phyloP scores from a whole-genome alignment of 2,797 vertebrate genomes.

The Centropyge bicolor region DNA sequence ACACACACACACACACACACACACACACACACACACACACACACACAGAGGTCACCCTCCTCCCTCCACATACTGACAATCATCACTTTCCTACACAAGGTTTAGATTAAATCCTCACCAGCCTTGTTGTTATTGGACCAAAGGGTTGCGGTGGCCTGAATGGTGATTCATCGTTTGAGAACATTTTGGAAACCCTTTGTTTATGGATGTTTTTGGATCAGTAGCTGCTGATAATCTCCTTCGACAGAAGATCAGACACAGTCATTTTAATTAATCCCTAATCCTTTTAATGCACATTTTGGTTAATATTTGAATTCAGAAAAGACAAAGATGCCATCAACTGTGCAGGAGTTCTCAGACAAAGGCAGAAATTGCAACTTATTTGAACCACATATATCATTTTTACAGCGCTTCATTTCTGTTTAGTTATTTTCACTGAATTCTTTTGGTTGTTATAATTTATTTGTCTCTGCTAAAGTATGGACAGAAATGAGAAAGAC shows the following conservation, averaged over 20 bases:
- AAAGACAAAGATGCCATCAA: background rate
- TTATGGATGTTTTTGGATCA: conserved; percentile 30
- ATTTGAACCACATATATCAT: background rate
- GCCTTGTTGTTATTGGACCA: conserved; percentile 36
- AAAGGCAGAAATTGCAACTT: background rate
- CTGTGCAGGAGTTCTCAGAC: conserved; percentile 5
- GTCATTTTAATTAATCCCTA: conserved; percentile 39
- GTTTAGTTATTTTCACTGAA: background rate
- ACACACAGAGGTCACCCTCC: conserved; percentile 16
- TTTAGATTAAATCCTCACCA: conserved; percentile 42
- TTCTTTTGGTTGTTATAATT: background rate
- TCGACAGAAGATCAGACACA: conserved; percentile 25
- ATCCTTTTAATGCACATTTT: conserved; percentile 14
- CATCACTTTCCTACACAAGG: conserved; percentile 51
- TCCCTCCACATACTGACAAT: conserved; percentile 15
- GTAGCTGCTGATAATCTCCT: conserved; percentile 41
- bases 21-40: conserved; percentile 39
- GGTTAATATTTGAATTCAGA: conserved; percentile 2
- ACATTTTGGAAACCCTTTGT: conserved; percentile 26
- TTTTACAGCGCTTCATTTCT: background rate
- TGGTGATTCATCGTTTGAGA: conserved; percentile 4
- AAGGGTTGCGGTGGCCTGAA: conserved; percentile 2
- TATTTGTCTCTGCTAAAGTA: too few species aligned
- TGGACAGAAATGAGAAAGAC: background rate
- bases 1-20: conserved; percentile 30